A percentile compares a stretch with the other conserved stretches of the same genome.
These are phyloP conservation scores for Caiman crocodilus DNA, from an alignment of 2,797 vertebrate species.

Conservation along the genomic window DNA sequence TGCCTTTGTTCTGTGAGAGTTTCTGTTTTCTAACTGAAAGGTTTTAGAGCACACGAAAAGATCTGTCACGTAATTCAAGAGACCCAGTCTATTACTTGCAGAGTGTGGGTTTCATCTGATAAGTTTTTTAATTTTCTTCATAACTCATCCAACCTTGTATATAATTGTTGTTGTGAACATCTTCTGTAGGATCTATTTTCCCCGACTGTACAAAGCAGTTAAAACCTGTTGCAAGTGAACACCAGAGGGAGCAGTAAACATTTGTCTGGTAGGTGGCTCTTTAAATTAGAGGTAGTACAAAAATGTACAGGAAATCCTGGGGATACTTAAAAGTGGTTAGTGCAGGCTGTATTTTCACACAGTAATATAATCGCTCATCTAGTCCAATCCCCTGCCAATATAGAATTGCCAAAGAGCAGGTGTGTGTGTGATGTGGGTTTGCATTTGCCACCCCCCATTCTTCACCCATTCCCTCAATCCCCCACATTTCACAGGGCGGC, in stretches of 20 bases:
- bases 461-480: not conserved
- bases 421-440: not conserved
- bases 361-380: not conserved
- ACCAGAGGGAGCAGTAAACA: slow-evolving; percentile 51
- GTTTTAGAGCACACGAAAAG: not conserved
- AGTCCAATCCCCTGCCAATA: not conserved
- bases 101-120: not conserved
- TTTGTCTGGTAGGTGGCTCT: not conserved
- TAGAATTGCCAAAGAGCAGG: not conserved
- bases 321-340: not conserved
- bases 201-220: accelerated
- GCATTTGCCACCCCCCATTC: not conserved
- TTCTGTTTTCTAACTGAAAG: slow-evolving; percentile 16
- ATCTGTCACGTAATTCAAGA: not conserved
- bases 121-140: not conserved
- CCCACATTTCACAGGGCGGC: accelerated
- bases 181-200: accelerated
- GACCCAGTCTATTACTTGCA: not conserved
- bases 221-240: slow-evolving; percentile 25
- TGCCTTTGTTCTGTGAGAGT: slow-evolving; percentile 51
- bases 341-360: not conserved
- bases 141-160: accelerated
- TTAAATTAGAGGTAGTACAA: not conserved
- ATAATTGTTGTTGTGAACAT: accelerated
- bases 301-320: not conserved